A percentile compares a stretch with the other conserved stretches of the same genome.
Evolutionary conservation across 2,113 vertebrate species (phyloP).

Genomic region (Corythornis cristatus): DNA sequence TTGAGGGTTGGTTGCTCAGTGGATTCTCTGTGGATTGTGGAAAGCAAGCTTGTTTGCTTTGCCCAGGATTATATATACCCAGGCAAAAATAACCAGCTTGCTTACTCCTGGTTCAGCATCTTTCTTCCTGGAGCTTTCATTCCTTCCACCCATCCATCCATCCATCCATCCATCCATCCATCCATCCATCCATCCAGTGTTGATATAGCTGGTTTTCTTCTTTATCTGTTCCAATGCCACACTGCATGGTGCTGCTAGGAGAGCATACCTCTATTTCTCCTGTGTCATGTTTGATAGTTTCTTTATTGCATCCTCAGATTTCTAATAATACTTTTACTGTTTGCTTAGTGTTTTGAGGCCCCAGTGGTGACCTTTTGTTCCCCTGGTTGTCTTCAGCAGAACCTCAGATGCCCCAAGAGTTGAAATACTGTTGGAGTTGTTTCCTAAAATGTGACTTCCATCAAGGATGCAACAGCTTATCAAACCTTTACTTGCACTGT

Average conservation of each 20-base stretch:
- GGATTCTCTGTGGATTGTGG: neutral
- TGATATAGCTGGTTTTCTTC: neutral
- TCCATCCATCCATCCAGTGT: neutral
- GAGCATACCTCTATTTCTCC: neutral
- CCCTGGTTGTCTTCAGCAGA: neutral
- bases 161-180: constrained; percentile 76
- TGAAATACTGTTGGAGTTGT: neutral
- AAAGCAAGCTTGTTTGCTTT: neutral
- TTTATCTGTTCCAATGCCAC: neutral
- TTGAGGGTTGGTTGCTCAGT: rapidly evolving
- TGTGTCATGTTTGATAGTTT: neutral
- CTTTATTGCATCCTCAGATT: neutral
- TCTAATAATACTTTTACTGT: neutral
- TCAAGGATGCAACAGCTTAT: neutral
- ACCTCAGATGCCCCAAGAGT: neutral
- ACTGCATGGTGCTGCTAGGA: neutral
- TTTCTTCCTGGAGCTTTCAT: neutral
- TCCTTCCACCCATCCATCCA: neutral
- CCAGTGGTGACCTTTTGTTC: neutral
- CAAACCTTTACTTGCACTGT: neutral
- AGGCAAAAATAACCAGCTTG: neutral
- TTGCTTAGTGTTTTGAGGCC: neutral
- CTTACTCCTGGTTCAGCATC: neutral
- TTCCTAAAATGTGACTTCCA: neutral
- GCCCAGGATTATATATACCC: neutral